Evolutionary conservation across 2,888 invertebrate species (phyloP).

Genomic region (Ommatoiulus sabulosus): DNA sequence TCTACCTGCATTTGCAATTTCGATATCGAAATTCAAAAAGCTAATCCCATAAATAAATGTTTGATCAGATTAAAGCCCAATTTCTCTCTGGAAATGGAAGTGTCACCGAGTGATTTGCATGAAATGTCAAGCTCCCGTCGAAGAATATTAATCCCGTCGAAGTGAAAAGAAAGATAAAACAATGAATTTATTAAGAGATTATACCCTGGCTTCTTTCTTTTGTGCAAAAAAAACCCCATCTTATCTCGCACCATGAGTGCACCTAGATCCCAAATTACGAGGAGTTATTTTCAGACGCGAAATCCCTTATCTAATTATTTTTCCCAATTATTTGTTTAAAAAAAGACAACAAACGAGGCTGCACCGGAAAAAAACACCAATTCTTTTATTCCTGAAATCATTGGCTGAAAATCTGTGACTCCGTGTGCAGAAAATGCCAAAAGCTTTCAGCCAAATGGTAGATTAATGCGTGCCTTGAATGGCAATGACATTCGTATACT

Average conservation of each 20-base stretch:
- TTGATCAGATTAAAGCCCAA: background rate
- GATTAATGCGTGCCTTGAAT: background rate
- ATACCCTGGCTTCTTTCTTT: background rate
- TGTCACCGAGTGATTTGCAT: background rate
- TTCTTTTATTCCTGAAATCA: too few species aligned
- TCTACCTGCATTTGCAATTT: too few species aligned
- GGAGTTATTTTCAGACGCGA: background rate
- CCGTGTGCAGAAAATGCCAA: background rate
- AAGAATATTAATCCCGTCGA: conserved; percentile 14
- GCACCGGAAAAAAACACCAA: background rate
- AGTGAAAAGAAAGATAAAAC: background rate
- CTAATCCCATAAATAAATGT: background rate
- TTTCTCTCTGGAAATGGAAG: background rate
- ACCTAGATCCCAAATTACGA: background rate
- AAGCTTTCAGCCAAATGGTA: background rate
- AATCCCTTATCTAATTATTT: conserved; percentile 31
- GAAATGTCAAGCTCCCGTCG: background rate
- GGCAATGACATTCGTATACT: background rate
- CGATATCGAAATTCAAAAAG: background rate
- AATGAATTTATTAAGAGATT: conserved; percentile 17
- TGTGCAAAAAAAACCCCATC: background rate
- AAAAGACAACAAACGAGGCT: background rate
- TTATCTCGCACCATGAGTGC: background rate
- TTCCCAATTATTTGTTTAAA: background rate
- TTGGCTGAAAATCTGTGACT: background rate